Conservation (phyloP, 1,140 invertebrate species). For the Leptopilina boulardi region DNA sequence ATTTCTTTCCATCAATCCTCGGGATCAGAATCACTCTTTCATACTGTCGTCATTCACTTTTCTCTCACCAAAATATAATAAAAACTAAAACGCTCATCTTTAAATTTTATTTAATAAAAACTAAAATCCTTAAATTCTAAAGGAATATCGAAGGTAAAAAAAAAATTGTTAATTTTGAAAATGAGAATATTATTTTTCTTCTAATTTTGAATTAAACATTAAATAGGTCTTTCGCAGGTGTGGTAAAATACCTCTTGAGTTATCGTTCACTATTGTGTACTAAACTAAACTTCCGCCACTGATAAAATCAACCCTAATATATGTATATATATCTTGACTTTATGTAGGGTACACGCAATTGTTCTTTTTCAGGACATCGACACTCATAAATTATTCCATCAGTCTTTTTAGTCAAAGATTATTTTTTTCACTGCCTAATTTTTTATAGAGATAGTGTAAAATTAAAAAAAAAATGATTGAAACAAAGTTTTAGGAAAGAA, state of each 20-base stretch:
- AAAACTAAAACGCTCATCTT: not conserved
- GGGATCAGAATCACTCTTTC: slow-evolving; percentile 48
- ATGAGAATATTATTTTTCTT: no score
- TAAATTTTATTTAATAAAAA: no score
- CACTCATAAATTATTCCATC: slow-evolving; percentile 6
- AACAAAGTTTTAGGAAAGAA: no score
- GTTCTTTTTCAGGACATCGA: slow-evolving; percentile 18
- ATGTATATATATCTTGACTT: not conserved
- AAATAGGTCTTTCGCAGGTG: not conserved
- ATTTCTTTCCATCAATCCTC: slow-evolving; percentile 37
- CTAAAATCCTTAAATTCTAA: no score
- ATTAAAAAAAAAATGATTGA: no score
- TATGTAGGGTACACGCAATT: slow-evolving; percentile 7
- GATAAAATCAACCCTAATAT: slow-evolving; percentile 24
- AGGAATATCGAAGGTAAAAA: no score
- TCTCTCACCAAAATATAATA: slow-evolving; percentile 14
- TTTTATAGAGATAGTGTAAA: not conserved
- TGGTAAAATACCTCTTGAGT: slow-evolving; percentile 2
- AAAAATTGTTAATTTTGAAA: no score
- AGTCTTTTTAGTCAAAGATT: slow-evolving; percentile 1
- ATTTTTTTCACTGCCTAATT: not conserved
- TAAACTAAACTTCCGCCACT: slow-evolving; percentile 28
- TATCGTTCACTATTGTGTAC: slow-evolving; percentile 16
- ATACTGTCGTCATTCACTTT: slow-evolving; percentile 47
- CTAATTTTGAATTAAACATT: not conserved